Evolutionary conservation across 2,888 invertebrate genomes (phyloP).

Genomic region (Tricholauxania praeusta): DNA sequence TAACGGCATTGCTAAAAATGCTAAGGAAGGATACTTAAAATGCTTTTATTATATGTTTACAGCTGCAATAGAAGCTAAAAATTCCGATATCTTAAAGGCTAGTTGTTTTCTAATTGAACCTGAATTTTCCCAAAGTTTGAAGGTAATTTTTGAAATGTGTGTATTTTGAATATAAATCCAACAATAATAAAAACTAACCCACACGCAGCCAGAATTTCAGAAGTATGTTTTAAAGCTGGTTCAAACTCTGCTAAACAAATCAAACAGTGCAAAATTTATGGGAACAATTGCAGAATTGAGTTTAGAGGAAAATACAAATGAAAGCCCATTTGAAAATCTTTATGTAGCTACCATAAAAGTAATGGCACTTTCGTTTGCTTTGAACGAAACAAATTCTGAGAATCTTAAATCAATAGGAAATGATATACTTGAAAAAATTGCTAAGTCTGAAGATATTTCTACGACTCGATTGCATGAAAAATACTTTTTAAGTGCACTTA

Average conservation of each 20-base stretch:
- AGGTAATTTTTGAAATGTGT: constrained; percentile 35
- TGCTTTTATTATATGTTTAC: constrained; percentile 64
- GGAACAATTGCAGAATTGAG: constrained; percentile 32
- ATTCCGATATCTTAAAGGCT: constrained; percentile 55
- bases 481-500: constrained; percentile 55
- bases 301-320: constrained; percentile 17
- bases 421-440: constrained; percentile 52
- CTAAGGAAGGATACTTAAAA: constrained; percentile 59
- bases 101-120: constrained; percentile 53
- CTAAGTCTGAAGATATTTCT: constrained; percentile 43
- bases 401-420: constrained; percentile 46
- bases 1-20: constrained; percentile 57
- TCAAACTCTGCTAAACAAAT: constrained; percentile 53
- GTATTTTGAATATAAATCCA: neutral
- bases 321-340: constrained; percentile 48
- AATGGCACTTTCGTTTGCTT: constrained; percentile 57
- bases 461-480: constrained; percentile 56
- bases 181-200: neutral
- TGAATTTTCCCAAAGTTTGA: constrained; percentile 60
- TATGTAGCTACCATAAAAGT: constrained; percentile 63
- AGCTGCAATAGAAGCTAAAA: constrained; percentile 48
- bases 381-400: constrained; percentile 39
- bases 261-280: constrained; percentile 15
- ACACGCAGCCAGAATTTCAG: constrained; percentile 57
- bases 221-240: constrained; percentile 57